These are phyloP conservation scores for Chrysomela aeneicollis DNA, from an alignment of 2,888 invertebrate species.

Conservation along the genomic window DNA sequence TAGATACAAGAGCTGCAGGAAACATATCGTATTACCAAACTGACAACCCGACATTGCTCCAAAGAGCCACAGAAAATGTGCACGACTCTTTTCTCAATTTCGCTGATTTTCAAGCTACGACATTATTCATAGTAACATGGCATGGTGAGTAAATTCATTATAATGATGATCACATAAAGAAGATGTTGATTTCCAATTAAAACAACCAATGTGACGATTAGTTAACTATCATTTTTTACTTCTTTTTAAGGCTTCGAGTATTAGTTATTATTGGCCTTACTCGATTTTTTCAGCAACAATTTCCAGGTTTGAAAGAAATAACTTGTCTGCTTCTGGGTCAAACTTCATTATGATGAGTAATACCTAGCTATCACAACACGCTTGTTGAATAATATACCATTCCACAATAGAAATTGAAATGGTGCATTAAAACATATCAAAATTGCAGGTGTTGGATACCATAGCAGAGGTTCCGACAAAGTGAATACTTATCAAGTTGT, in stretches of 20 bases:
- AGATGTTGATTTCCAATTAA: too few relatives aligned
- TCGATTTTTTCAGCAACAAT: too few relatives aligned
- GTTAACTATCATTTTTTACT: too few relatives aligned
- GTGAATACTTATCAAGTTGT: conserved; percentile 89
- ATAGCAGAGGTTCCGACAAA: conserved; percentile 71
- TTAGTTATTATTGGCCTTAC: too few relatives aligned
- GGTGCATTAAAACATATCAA: neutral
- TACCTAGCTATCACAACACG: too few relatives aligned
- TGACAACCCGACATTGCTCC: conserved; percentile 67
- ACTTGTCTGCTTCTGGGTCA: too few relatives aligned
- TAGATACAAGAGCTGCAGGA: conserved; percentile 81
- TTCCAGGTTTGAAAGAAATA: too few relatives aligned
- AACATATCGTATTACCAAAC: conserved; percentile 78
- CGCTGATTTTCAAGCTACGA: conserved; percentile 76
- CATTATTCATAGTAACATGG: conserved; percentile 92
- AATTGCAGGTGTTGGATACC: conserved; percentile 76
- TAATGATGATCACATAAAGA: too few relatives aligned
- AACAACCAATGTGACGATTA: too few relatives aligned
- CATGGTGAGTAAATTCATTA: conserved; percentile 55
- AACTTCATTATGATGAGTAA: too few relatives aligned
- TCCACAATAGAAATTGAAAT: neutral
- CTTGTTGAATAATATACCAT: neutral
- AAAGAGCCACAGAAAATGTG: conserved; percentile 75
- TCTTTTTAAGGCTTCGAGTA: too few relatives aligned
- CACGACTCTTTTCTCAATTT: conserved; percentile 77